Evolutionary conservation across 1,140 invertebrate genomes (phyloP), one percentile per base, ranked within the genome.

Genomic region (Eueides isabella): DNA sequence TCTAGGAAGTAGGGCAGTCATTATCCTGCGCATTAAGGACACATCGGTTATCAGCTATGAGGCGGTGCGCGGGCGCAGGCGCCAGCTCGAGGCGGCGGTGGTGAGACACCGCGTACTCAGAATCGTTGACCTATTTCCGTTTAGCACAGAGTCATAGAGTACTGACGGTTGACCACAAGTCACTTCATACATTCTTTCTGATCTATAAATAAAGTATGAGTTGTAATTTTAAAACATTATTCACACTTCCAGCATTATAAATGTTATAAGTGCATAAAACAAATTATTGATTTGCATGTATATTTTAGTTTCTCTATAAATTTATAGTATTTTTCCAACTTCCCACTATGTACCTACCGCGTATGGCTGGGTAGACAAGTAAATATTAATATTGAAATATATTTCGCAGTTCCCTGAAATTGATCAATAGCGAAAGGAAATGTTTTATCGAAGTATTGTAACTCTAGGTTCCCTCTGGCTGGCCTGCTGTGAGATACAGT

Each of bases 11-110:
- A 16, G 66, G 3, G 2, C 66, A 55, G 16, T 29, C 33, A 30
- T 55, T 68, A 68, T 55, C 66, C 66, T 55, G 44, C 66, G 66
- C 66, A 68, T 68, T 68, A 68, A 48, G 66, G 66, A 16, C 66
- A 31, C 29, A 68, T 67, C 44, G 29, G 23, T 16, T 30, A 66
- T 66, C 16, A 55, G 33, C n/a, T n/a, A n/a, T n/a, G n/a, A 44
- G 6, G 26, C 48, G 11, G 33, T 16, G 66, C 16, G 26, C 48
- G 12, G 6, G 66, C 38, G 41, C 66, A 67, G 66, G 66, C 66
- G 66, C 66, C 65, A 41, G 7, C 65, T 26, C 64, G 64, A 33
- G 33, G 12, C 33, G 16, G 64, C 63, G 44, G 1, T 19, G 33
- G 35, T 66, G 64, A 66, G 66, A 55, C 66, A 55, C 44, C 66